A percentile compares a stretch with the other conserved stretches of the same genome.
phyloP scores from a whole-genome alignment of 2,797 vertebrate species.

The Pseudochaenichthys georgianus region DNA sequence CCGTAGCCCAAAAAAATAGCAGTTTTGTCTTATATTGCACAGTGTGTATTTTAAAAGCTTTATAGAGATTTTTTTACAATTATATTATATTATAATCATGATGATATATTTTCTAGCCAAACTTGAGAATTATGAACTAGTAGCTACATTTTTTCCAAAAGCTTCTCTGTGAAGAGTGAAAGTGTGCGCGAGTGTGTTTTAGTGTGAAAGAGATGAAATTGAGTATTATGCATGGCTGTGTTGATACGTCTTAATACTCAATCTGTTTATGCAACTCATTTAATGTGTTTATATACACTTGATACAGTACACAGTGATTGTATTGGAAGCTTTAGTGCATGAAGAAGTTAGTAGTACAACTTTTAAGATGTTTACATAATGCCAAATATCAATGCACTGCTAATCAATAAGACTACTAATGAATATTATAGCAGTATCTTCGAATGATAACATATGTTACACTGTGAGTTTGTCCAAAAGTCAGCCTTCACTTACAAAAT shows the following conservation, averaged over 20 bases:
- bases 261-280: constrained; percentile 68
- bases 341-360: constrained; percentile 83
- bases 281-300: constrained; percentile 71
- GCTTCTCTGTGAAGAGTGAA: constrained; percentile 76
- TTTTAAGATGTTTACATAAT: constrained; percentile 86
- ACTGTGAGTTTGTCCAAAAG: constrained; percentile 62
- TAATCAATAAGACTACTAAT: constrained; percentile 68
- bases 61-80: constrained; percentile 73
- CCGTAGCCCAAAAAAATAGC: constrained; percentile 76
- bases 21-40: constrained; percentile 86
- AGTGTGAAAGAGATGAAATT: constrained; percentile 60
- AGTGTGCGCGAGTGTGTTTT: constrained; percentile 40
- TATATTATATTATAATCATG: constrained; percentile 68
- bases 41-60: constrained; percentile 83
- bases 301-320: constrained; percentile 74
- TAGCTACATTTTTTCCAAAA: constrained; percentile 58
- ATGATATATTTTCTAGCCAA: constrained; percentile 64
- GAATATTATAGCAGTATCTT: constrained; percentile 70
- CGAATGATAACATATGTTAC: constrained; percentile 60
- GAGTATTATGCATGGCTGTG: constrained; percentile 66
- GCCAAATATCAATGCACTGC: constrained; percentile 84
- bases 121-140: constrained; percentile 67
- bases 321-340: constrained; percentile 81
- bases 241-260: constrained; percentile 63
- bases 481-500: constrained; percentile 51